Evolutionary conservation across 1,140 invertebrate genomes (phyloP).

Genomic region (Palaemon carinicauda): DNA sequence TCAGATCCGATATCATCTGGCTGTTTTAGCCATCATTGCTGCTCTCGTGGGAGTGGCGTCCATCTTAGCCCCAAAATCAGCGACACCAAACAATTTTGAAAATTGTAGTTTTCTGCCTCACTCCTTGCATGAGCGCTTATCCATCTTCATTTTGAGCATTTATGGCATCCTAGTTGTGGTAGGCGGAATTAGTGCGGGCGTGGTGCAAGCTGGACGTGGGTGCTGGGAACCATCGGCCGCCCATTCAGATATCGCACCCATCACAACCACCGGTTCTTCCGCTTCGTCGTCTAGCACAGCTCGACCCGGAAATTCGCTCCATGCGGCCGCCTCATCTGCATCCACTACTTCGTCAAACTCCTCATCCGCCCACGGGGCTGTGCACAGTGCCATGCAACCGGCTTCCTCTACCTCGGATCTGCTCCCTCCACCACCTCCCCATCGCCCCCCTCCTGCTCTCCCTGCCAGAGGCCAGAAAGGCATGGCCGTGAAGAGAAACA

Average conservation of each 20-base stretch:
- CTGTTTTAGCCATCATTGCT: slow-evolving; percentile 67
- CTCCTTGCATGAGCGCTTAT: slow-evolving; percentile 66
- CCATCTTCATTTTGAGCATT: slow-evolving; percentile 67
- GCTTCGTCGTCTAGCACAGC: slow-evolving; percentile 27
- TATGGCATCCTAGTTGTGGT: slow-evolving; percentile 65
- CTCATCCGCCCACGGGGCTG: slow-evolving; percentile 61
- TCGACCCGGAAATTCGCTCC: slow-evolving; percentile 18
- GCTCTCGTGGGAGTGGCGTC: slow-evolving; percentile 66
- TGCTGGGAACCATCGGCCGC: slow-evolving; percentile 14
- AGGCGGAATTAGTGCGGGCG: slow-evolving; percentile 62
- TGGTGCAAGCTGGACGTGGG: slow-evolving; percentile 54
- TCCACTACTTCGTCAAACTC: slow-evolving; percentile 62
- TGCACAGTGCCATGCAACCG: neutral
- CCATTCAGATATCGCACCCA: slow-evolving; percentile 50
- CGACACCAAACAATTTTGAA: slow-evolving; percentile 57
- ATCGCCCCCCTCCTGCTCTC: slow-evolving; percentile 61
- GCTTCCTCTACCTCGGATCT: slow-evolving; percentile 59
- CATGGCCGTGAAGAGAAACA: slow-evolving; percentile 62
- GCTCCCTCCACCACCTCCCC: slow-evolving; percentile 59
- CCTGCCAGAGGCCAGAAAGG: slow-evolving; percentile 61
- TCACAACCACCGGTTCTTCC: slow-evolving; percentile 54
- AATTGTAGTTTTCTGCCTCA: slow-evolving; percentile 66
- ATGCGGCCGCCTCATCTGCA: slow-evolving; percentile 51
- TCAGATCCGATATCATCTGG: slow-evolving; percentile 70
- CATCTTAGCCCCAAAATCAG: slow-evolving; percentile 61